These are phyloP conservation scores for Mellilla xanthometata DNA, from an alignment of 2,888 invertebrate species.

Conservation along the genomic window DNA sequence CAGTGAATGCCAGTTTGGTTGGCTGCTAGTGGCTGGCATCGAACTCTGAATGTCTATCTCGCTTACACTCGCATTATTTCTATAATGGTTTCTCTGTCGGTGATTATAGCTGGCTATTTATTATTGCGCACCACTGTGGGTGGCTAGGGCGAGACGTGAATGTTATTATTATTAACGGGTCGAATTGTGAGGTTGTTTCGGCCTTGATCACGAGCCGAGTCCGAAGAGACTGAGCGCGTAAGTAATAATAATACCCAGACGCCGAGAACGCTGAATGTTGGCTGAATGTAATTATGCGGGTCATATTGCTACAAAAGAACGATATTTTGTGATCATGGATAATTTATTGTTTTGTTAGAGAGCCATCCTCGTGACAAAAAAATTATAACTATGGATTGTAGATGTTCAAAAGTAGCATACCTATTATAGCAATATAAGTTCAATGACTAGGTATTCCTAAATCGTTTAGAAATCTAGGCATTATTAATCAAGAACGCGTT, in stretches of 20 bases:
- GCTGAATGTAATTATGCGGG: too few species aligned
- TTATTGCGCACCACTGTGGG: constrained; percentile 21
- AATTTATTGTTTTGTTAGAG: too few species aligned
- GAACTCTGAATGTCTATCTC: constrained; percentile 53
- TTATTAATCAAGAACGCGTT: too few species aligned
- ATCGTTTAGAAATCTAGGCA: too few species aligned
- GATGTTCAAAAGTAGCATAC: too few species aligned
- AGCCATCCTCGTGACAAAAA: too few species aligned
- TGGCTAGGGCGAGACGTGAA: constrained; percentile 3
- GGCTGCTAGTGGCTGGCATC: constrained; percentile 67
- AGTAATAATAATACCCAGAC: background rate
- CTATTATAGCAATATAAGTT: too few species aligned
- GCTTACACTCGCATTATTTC: constrained; percentile 38
- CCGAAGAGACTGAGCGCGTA: background rate
- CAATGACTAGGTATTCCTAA: too few species aligned
- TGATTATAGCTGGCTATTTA: constrained; percentile 18
- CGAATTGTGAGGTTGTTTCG: constrained; percentile 14
- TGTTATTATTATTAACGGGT: constrained; percentile 3
- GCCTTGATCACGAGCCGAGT: constrained; percentile 9
- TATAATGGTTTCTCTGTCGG: constrained; percentile 40
- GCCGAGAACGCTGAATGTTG: too few species aligned
- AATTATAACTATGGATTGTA: too few species aligned
- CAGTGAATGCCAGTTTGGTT: constrained; percentile 54
- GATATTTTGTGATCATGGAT: too few species aligned
- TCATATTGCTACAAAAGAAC: too few species aligned